phyloP scores from a whole-genome alignment of 2,113 vertebrate species.

The Anolis sagrei region DNA sequence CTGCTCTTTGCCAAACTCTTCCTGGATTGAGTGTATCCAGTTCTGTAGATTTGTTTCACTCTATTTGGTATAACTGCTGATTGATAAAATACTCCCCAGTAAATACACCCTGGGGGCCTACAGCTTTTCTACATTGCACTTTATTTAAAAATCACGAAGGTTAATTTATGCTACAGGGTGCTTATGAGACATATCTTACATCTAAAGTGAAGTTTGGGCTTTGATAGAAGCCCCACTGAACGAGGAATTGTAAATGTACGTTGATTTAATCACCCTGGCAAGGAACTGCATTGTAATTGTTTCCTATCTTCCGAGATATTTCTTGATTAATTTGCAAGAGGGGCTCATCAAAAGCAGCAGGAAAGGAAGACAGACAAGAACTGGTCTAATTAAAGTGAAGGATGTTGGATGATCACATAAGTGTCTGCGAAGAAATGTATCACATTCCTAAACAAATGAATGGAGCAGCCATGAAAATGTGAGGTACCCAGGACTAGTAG shows the following conservation, averaged over 20 bases:
- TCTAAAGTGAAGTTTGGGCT: slow-evolving; percentile 60
- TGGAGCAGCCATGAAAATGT: slow-evolving; percentile 45
- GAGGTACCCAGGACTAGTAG: slow-evolving; percentile 35
- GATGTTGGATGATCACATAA: slow-evolving; percentile 61
- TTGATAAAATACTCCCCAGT: slow-evolving; percentile 57
- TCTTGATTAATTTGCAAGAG: slow-evolving; percentile 58
- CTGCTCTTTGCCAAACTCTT: slow-evolving; percentile 46
- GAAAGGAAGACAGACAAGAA: slow-evolving; percentile 59
- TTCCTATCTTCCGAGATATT: slow-evolving; percentile 59
- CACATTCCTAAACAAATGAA: slow-evolving; percentile 62
- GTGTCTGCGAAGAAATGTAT: slow-evolving; percentile 54
- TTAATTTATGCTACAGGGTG: slow-evolving; percentile 44
- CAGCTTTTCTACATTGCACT: slow-evolving; percentile 39
- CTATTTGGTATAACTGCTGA: slow-evolving; percentile 46
- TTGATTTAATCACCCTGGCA: slow-evolving; percentile 52
- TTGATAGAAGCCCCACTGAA: slow-evolving; percentile 62
- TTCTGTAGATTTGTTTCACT: slow-evolving; percentile 56
- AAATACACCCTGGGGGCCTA: slow-evolving; percentile 36
- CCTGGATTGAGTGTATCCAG: slow-evolving; percentile 59
- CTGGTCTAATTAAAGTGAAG: slow-evolving; percentile 58
- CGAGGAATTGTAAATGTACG: slow-evolving; percentile 62
- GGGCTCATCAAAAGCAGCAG: slow-evolving; percentile 45
- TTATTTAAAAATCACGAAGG: slow-evolving; percentile 40
- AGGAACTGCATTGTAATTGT: slow-evolving; percentile 71
- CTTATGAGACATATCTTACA: slow-evolving; percentile 62